Evolutionary conservation across 2,888 invertebrate species (phyloP).

Genomic region (Meteorus cinctellus): DNA sequence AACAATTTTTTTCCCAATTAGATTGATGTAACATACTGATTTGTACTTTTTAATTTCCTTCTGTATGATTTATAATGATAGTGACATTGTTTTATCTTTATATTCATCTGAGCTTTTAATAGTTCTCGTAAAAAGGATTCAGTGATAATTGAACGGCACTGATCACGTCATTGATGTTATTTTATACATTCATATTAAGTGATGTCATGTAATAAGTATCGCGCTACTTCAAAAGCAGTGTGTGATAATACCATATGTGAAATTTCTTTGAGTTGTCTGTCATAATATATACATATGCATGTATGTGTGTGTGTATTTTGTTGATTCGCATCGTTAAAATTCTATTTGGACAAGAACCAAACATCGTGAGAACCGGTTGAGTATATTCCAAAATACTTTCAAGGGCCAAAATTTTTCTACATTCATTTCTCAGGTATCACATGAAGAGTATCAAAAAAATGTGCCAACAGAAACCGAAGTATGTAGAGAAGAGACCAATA

Average conservation of each 20-base stretch:
- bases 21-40: slow-evolving; percentile 7
- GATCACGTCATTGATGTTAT: slow-evolving; percentile 32
- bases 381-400: not conserved
- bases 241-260: slow-evolving; percentile 17
- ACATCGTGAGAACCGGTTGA: slow-evolving; percentile 27
- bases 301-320: not conserved
- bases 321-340: not conserved
- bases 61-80: slow-evolving; percentile 22
- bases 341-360: slow-evolving; percentile 13
- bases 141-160: slow-evolving; percentile 8
- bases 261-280: slow-evolving; percentile 12
- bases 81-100: slow-evolving; percentile 25
- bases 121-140: slow-evolving; percentile 7
- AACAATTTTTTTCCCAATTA: not conserved
- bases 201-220: slow-evolving; percentile 40
- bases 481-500: not conserved
- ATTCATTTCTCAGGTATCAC: slow-evolving; percentile 8
- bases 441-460: slow-evolving; percentile 15
- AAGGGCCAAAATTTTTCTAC: not conserved
- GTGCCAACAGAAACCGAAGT: not conserved
- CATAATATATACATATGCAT: slow-evolving; percentile 3
- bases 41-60: slow-evolving; percentile 17
- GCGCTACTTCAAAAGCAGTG: slow-evolving; percentile 2
- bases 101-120: slow-evolving; percentile 5
- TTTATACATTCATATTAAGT: slow-evolving; percentile 29